Evolutionary conservation across 2,888 invertebrate genomes (phyloP).

Genomic region (Cyrtodaria siliqua): DNA sequence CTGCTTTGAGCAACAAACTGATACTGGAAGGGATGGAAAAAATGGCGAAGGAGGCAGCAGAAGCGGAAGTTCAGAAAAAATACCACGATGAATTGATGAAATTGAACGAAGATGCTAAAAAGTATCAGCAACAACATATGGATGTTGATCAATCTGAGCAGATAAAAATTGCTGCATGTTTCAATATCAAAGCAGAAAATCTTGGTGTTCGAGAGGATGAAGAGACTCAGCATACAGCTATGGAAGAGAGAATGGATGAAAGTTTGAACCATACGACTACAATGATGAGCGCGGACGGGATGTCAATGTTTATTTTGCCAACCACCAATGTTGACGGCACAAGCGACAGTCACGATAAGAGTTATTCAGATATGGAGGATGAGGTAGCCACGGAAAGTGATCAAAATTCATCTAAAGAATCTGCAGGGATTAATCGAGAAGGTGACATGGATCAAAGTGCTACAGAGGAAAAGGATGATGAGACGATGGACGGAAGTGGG

Average conservation of each 20-base stretch:
- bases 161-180: constrained; percentile 51
- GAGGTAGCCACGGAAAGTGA: constrained; percentile 35
- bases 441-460: constrained; percentile 35
- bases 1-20: constrained; percentile 36
- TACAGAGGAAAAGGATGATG: constrained; percentile 18
- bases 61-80: constrained; percentile 48
- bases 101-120: constrained; percentile 27
- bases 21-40: constrained; percentile 46
- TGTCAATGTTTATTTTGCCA: constrained; percentile 69
- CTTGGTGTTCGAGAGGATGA: constrained; percentile 2
- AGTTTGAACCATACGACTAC: constrained; percentile 39
- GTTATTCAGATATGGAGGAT: constrained; percentile 31
- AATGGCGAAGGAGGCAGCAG: constrained; percentile 39
- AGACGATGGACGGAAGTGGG: constrained; percentile 16
- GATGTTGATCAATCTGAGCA: constrained; percentile 28
- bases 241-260: constrained; percentile 13
- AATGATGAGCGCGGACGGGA: constrained; percentile 59
- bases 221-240: constrained; percentile 11
- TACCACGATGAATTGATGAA: constrained; percentile 45
- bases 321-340: constrained; percentile 20
- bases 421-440: constrained; percentile 41
- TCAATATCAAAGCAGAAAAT: constrained; percentile 36
- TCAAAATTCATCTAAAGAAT: constrained; percentile 58
- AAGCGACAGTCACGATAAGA: not conserved
- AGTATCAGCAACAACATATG: constrained; percentile 20